A percentile compares a stretch with the other conserved stretches of the same genome.
phyloP scores from a whole-genome alignment of 2,113 vertebrate genomes.

The Sapayoa aenigma region DNA sequence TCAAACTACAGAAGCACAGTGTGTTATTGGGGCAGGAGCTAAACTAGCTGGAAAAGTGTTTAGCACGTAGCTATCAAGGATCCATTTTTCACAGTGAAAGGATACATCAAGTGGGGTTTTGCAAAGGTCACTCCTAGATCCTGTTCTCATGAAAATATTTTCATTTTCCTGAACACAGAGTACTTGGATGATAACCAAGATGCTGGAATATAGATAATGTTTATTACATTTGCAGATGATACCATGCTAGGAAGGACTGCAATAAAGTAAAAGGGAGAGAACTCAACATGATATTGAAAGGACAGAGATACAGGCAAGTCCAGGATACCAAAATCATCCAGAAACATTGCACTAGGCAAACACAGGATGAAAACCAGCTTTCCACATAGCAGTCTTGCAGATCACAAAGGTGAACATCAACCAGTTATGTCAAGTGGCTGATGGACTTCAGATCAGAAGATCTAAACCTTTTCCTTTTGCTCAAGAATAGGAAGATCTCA shows the following conservation, averaged over 20 bases:
- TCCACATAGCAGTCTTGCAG: background rate
- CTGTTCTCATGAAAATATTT: slow-evolving; percentile 15
- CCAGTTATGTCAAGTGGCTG: background rate
- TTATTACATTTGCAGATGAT: slow-evolving; percentile 47
- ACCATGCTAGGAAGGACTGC: background rate
- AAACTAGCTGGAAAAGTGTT: slow-evolving; percentile 17
- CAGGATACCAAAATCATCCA: background rate
- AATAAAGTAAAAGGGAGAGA: background rate
- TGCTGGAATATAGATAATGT: slow-evolving; percentile 19
- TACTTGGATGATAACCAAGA: slow-evolving; percentile 42
- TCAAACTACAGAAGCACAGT: background rate
- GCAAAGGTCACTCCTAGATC: slow-evolving; percentile 22
- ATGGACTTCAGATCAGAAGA: background rate
- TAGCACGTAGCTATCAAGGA: background rate
- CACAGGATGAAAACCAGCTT: background rate
- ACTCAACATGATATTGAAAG: background rate
- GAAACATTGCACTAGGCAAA: background rate
- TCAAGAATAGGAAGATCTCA: background rate
- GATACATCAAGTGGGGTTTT: background rate
- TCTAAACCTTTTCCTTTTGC: background rate
- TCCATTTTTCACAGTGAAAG: slow-evolving; percentile 23
- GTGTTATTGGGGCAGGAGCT: background rate
- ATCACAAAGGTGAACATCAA: background rate
- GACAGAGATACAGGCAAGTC: background rate
- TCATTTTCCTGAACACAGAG: background rate